Percentiles rank a stretch among this genome's conserved stretches.
phyloP scores from a whole-genome alignment of 2,113 vertebrate genomes.

The Spermophilus dauricus region DNA sequence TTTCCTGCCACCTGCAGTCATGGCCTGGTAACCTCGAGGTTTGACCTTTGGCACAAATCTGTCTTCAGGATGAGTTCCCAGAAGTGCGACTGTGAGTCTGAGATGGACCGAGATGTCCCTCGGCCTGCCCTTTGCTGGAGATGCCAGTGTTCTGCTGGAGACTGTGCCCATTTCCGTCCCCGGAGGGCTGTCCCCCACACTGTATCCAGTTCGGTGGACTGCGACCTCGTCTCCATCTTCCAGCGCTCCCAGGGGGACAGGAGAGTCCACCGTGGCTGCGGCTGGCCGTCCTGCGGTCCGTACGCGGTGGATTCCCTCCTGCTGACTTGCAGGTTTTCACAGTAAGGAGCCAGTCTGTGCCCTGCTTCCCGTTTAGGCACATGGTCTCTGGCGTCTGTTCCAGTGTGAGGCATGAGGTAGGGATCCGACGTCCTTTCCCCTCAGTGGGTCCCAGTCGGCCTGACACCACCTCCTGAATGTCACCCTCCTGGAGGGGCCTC shows the following conservation, averaged over 20 bases:
- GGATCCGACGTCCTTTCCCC: too few species aligned
- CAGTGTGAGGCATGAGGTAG: not conserved
- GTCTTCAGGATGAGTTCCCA: not conserved
- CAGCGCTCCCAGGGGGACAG: not conserved
- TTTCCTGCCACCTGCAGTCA: not conserved
- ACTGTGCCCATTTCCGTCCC: fast-evolving
- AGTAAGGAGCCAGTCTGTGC: not conserved
- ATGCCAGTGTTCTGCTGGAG: not conserved
- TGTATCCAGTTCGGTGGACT: fast-evolving
- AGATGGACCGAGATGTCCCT: not conserved
- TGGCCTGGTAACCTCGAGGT: fast-evolving
- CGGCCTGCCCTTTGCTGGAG: fast-evolving
- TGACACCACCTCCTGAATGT: not conserved
- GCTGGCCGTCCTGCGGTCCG: too few species aligned
- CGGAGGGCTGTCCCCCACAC: not conserved
- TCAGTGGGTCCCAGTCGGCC: not conserved
- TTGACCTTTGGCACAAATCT: not conserved
- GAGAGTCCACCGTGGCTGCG: too few species aligned
- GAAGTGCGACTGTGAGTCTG: not conserved
- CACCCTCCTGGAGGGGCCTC: too few species aligned
- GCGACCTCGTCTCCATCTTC: not conserved
- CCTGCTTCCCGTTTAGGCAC: not conserved
- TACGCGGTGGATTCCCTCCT: fast-evolving
- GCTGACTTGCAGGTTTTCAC: not conserved
- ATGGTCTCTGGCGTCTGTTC: not conserved